Base-by-base conservation (phyloP, 2,888 invertebrate genomes). In the Himalopsyche kuldschensis region DNA sequence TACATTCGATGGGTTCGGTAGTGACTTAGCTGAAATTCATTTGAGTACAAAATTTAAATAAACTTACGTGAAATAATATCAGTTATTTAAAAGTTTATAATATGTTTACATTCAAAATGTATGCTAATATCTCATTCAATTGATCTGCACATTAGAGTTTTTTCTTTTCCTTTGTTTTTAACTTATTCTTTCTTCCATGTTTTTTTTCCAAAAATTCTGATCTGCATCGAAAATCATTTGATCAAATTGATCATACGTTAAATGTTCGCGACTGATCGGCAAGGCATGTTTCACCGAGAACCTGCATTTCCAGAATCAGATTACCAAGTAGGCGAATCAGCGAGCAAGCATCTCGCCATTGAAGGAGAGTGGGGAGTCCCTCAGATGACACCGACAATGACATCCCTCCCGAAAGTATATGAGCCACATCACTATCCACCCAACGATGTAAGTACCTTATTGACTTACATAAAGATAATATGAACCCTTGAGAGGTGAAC, bases 271-370 rank as follows among this genome's bases (percentile, higher is more conserved):
- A 55, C 55, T 55, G 55, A 55, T 8, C 55, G 20, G 55, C 5
- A 55, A 86, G 86, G 86, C 84, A 85, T 84, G 69, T 86, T 86
- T 86, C 86, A 86, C 79, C 86, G 86, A 79, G 86, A 86, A 85
- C 86, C 86, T 82, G 86, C 76, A 82, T 86, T 86, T 86, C 84
- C 84, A 86, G 86, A 86, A 76, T 85, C 86, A n/a, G 86, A 86
- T 80, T 86, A 84, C 77, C 85, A 86, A 83, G 55, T 55, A 5
- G 55, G 55, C 8, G 55, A 55, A 24, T n/a, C 55, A 4, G 55
- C 55, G 20, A 55, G 46, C 78, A 48, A 83, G 41, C 78, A 81
- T 46, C 76, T 20, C 24, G 69, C 76, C 20, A 55, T 55, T 11
- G 82, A 82, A 24, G 84, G 80, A 63, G 84, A 86, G 32, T 85